These are phyloP conservation scores for Rhodophaea formosa DNA, from an alignment of 2,888 invertebrate genomes.

Conservation along the genomic window DNA sequence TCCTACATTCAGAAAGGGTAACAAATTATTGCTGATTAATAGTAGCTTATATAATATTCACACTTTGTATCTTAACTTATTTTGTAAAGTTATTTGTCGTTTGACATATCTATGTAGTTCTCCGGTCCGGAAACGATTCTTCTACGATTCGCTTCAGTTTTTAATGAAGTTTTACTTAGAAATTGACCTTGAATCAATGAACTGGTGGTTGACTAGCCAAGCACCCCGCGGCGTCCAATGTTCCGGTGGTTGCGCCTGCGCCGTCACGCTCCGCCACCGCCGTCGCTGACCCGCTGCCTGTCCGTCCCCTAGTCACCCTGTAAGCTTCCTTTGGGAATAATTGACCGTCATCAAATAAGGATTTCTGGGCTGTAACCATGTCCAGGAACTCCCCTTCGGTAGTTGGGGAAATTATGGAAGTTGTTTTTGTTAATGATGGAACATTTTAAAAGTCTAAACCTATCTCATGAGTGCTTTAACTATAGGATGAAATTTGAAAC, in stretches of 20 bases:
- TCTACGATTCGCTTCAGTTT: neutral
- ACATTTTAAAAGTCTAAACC: neutral
- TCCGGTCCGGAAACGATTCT: neutral
- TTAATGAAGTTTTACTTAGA: constrained; percentile 3
- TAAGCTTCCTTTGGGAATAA: constrained; percentile 24
- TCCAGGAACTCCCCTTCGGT: constrained; percentile 44
- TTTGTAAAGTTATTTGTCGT: too few relatives aligned
- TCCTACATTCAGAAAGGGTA: neutral
- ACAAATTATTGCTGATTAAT: too few relatives aligned
- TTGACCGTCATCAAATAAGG: constrained; percentile 24
- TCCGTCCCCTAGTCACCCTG: constrained; percentile 25
- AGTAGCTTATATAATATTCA: too few relatives aligned
- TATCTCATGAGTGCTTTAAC: neutral
- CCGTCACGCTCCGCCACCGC: constrained; percentile 52
- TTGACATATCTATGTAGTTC: neutral
- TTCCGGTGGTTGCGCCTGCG: constrained; percentile 54
- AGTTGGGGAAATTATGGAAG: neutral
- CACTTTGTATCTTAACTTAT: too few relatives aligned
- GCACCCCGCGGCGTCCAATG: constrained; percentile 49
- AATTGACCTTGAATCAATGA: constrained; percentile 36
- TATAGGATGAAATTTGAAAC: neutral
- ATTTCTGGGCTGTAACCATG: constrained; percentile 32
- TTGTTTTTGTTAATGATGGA: neutral
- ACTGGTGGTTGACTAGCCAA: constrained; percentile 32
- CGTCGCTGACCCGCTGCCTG: constrained; percentile 47